These are phyloP conservation scores for Myiozetetes cayanensis DNA, from an alignment of 2,113 vertebrate genomes.

Conservation along the genomic window DNA sequence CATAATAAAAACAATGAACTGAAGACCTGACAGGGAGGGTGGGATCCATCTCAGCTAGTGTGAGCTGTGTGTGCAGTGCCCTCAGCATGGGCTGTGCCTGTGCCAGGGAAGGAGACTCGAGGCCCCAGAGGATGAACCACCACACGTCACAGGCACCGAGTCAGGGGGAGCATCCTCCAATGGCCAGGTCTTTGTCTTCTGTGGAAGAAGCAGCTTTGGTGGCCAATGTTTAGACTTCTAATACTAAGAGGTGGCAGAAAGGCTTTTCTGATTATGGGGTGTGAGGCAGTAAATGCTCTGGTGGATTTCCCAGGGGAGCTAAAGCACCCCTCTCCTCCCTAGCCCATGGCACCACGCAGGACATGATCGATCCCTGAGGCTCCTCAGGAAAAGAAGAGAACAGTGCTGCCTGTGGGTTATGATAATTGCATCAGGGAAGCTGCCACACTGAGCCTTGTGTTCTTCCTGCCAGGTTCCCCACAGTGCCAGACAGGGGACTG, in stretches of 20 bases:
- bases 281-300: not conserved
- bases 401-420: not conserved
- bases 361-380: not conserved
- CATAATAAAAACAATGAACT: not conserved
- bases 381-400: not conserved
- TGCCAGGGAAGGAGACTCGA: not conserved
- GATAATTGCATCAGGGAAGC: not conserved
- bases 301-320: not conserved
- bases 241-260: not conserved
- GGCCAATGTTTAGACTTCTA: not conserved
- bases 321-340: not conserved
- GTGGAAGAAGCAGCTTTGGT: not conserved
- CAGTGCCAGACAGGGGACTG: not conserved
- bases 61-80: not conserved
- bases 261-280: not conserved
- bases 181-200: not conserved
- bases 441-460: not conserved
- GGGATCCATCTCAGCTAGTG: not conserved
- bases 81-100: not conserved
- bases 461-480: not conserved
- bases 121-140: not conserved
- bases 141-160: fast-evolving
- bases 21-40: constrained; percentile 6
- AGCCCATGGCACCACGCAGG: not conserved
- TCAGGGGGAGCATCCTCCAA: not conserved